Evolutionary conservation across 2,113 vertebrate species (phyloP), one percentile per base, ranked within the genome.

Genomic region (Gorilla gorilla): DNA sequence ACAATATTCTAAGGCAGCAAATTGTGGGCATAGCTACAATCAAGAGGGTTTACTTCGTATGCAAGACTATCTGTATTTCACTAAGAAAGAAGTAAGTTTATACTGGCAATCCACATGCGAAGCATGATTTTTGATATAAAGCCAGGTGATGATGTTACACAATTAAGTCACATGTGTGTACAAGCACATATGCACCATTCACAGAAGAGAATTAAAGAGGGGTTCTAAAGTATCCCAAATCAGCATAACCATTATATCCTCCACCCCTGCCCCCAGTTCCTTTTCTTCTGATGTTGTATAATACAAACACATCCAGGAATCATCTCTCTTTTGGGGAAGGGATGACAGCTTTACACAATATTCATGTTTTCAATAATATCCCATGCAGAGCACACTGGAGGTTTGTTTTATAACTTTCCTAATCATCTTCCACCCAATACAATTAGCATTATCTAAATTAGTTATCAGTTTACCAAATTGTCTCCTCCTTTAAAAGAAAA

Each of bases 371-470:
- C 98, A 98, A 96, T 89, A 95, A 93, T 97, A 97, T 52, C 93
- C 95, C 84, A 92, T 82, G 66, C 95, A 95, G 76, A 97, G 89
- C 82, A 98, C 97, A 98, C 84, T 98, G 97, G 96, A 89, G 96
- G 93, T 98, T 98, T 98, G 97, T 98, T 98, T 98, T 97, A 97
- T 98, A 98, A 98, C 97, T 98, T 98, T 97, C 95, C 97, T 99
- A 99, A 99, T 99, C 98, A 98, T 98, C 93, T 98, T 98, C 83
- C 73, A 97, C 97, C 97, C 98, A 99, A 98, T 98, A 98, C 98
- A 99, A 99, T 99, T 99, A 99, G 97, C 92, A 76, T 98, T 99
- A 99, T 99, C 99, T 99, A 99, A 99, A 99, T 99, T 99, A 99
- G 98, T 99, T 99, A 99, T 99, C 98, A 97, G 96, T 98, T 98